A percentile compares a stretch with the other conserved stretches of the same genome.
phyloP scores from a whole-genome alignment of 2,888 invertebrate species.

The Drosophila bunnanda region DNA sequence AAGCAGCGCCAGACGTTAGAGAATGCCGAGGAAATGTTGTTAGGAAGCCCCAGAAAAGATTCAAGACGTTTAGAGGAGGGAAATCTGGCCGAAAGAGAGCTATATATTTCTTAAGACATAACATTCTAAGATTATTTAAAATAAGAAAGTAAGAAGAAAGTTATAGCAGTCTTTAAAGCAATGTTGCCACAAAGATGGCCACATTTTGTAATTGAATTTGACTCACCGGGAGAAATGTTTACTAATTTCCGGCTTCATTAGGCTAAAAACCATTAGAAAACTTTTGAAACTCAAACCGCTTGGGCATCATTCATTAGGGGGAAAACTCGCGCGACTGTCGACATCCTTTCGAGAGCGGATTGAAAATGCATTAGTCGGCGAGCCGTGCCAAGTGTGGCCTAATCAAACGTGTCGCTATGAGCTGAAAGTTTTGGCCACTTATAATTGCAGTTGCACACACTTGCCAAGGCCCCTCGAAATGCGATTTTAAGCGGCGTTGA shows the following conservation, averaged over 20 bases:
- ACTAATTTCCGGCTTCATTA: slow-evolving; percentile 80
- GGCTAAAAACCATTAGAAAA: slow-evolving; percentile 78
- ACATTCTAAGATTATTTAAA: not conserved
- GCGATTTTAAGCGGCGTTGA: slow-evolving; percentile 70
- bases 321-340: slow-evolving; percentile 47
- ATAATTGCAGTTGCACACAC: slow-evolving; percentile 65
- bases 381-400: slow-evolving; percentile 47
- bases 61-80: not conserved
- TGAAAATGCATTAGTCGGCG: slow-evolving; percentile 46
- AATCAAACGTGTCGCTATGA: slow-evolving; percentile 61
- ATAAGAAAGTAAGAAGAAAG: accelerated
- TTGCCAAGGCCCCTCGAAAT: slow-evolving; percentile 55
- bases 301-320: slow-evolving; percentile 64
- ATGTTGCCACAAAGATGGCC: not conserved
- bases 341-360: slow-evolving; percentile 44
- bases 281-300: slow-evolving; percentile 55
- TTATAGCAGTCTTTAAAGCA: not conserved
- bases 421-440: slow-evolving; percentile 35
- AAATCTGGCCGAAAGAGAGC: not conserved
- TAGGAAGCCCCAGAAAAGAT: not conserved
- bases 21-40: slow-evolving; percentile 3
- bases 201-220: not conserved
- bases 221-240: slow-evolving; percentile 65
- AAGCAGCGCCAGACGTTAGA: slow-evolving; percentile 61
- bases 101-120: not conserved